Evolutionary conservation across 1,140 invertebrate species (phyloP), one percentile per base, ranked within the genome.

Genomic region (Himalopsyche phryganea): DNA sequence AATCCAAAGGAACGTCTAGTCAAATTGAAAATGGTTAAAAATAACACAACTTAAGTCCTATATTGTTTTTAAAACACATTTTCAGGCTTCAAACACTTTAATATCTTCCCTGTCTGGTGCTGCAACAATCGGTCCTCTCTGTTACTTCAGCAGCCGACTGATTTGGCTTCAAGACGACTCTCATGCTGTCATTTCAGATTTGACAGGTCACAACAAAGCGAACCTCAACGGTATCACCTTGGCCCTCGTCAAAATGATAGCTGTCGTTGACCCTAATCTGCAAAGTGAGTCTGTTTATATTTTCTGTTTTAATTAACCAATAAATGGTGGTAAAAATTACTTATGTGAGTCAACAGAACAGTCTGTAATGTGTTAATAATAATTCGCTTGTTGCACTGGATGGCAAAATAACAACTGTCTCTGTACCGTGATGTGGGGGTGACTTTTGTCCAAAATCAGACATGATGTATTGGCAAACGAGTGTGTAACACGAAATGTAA

Each of bases 161-260:
- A 79, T 93, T 32, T 94, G 90, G 90, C 77, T 92, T 0, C 85
- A 88, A 68, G 85, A 90, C 50, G 80, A 85, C n/a, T 80, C 82
- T 19, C 82, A 85, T 46, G 85, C 89, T 0, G 83, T 90, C 1
- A 85, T 93, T 11, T 87, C 87, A n/a, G 89, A 93, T 72, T 70
- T 89, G 6, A 74, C 77, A 15, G 89, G 89, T 6, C 83, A 84
- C 61, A 88, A 91, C 67, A 85, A 88, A 2, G 90, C 91, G 0
- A 75, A 83, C 6, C 79, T 94, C 3, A 83, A 82, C 56, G 79
- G 81, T 5, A 79, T 82, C 14, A 81, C 80, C 35, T 71, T 85
- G 6, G 80, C 77, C 18, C 81, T 80, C n/a, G 77, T 91, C 0
- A 83, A 84, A 51, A 84, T 85, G 64, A 83, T 93, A 19, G 80